A percentile compares a stretch with the other conserved stretches of the same genome.
phyloP scores from a whole-genome alignment of 2,888 invertebrate species.

The Drosophila maculinotata region DNA sequence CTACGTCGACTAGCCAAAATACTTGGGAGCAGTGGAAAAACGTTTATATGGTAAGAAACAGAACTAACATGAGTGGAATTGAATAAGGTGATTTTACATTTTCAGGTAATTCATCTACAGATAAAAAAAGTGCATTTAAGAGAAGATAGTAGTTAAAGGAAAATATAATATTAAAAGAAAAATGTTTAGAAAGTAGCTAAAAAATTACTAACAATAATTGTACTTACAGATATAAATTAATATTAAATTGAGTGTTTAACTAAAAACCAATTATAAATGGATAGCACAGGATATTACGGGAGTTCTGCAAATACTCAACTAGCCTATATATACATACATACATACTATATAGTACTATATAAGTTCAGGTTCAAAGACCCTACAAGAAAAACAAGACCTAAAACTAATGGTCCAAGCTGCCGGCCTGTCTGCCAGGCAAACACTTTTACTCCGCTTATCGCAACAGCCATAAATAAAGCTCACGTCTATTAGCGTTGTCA shows the following conservation, averaged over 20 bases:
- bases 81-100: neutral
- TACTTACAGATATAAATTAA: no score
- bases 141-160: no score
- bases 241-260: neutral
- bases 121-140: neutral
- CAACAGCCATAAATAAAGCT: constrained; percentile 68
- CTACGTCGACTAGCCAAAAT: neutral
- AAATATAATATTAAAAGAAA: no score
- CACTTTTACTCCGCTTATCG: constrained; percentile 75
- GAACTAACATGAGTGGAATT: no score
- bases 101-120: neutral
- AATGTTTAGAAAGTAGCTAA: no score
- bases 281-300: no score
- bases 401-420: constrained; percentile 24
- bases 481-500: constrained; percentile 57
- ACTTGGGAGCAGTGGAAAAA: neutral
- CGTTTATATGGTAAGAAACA: neutral
- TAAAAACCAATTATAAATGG: no score
- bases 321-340: neutral
- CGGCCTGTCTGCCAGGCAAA: constrained; percentile 15
- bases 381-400: constrained; percentile 15
- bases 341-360: no score
- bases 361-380: constrained; percentile 55
- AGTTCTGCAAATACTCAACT: no score
- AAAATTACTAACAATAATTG: no score